Conservation (phyloP, 2,888 invertebrate genomes). For the Dorcus hopei region DNA sequence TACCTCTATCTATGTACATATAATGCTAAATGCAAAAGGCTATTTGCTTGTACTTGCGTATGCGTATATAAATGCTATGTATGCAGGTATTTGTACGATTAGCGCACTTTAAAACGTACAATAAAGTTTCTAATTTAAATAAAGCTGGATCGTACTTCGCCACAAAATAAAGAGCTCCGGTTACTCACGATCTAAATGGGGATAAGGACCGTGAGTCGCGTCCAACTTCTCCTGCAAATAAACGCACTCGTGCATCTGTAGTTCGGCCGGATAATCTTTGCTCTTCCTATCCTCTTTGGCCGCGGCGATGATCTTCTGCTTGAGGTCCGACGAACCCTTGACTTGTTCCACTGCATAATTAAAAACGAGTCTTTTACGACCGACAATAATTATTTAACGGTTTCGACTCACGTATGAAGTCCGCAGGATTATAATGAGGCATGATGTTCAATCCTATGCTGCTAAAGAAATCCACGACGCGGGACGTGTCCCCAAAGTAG, state of each 20-base stretch:
- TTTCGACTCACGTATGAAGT: conserved; percentile 67
- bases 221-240: conserved; percentile 44
- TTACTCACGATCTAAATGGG: conserved; percentile 45
- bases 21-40: too few species aligned
- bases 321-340: conserved; percentile 65
- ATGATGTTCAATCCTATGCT: conserved; percentile 68
- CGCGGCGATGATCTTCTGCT: conserved; percentile 65
- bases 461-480: conserved; percentile 70
- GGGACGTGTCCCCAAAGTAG: conserved; percentile 70
- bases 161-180: too few species aligned
- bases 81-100: too few species aligned
- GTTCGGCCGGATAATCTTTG: conserved; percentile 58
- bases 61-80: too few species aligned
- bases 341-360: conserved; percentile 67
- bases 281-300: conserved; percentile 60
- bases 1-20: too few species aligned
- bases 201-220: conserved; percentile 39
- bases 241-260: conserved; percentile 45
- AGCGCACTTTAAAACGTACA: too few species aligned
- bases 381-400: background rate
- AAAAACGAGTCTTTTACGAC: conserved; percentile 4
- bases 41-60: too few species aligned
- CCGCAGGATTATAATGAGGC: conserved; percentile 81
- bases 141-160: too few species aligned
- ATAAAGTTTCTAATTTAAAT: too few species aligned